Evolutionary conservation across 2,888 invertebrate genomes (phyloP).

Genomic region (Apoda limacodes): DNA sequence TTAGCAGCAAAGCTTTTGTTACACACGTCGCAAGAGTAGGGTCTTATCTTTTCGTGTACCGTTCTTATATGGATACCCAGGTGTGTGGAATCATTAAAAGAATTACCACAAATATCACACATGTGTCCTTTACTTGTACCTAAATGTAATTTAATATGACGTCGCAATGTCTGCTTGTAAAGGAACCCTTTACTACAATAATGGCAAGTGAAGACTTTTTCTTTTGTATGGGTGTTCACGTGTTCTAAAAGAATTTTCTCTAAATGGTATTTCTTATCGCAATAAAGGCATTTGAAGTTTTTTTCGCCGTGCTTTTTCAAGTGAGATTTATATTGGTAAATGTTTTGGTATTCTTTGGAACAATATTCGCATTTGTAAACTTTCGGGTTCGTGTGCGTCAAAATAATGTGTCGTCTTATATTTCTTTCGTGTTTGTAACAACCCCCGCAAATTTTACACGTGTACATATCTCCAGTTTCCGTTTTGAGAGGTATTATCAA

Average conservation of each 20-base stretch:
- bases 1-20: slow-evolving; percentile 20
- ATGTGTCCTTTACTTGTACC: slow-evolving; percentile 17
- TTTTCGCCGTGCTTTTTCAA: neutral
- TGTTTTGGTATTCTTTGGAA: neutral
- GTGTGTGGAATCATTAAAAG: slow-evolving; percentile 22
- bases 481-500: slow-evolving; percentile 12
- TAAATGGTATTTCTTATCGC: slow-evolving; percentile 8
- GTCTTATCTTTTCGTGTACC: slow-evolving; percentile 22
- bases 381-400: neutral
- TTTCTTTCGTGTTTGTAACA: neutral
- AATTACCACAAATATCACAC: slow-evolving; percentile 22
- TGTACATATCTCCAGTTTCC: slow-evolving; percentile 5
- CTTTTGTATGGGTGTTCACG: slow-evolving; percentile 12
- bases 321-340: neutral
- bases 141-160: slow-evolving; percentile 20
- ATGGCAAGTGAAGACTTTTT: slow-evolving; percentile 18
- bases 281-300: slow-evolving; percentile 10
- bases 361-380: slow-evolving; percentile 9
- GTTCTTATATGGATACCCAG: slow-evolving; percentile 18
- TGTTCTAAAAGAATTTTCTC: slow-evolving; percentile 6
- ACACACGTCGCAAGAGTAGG: slow-evolving; percentile 21
- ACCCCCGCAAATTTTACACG: slow-evolving; percentile 14
- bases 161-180: slow-evolving; percentile 10
- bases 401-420: slow-evolving; percentile 9
- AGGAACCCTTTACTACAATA: slow-evolving; percentile 19